Percentiles rank a stretch among this genome's conserved stretches.
These are phyloP conservation scores for Galeopterus variegatus DNA, from an alignment of 2,113 vertebrate genomes.

Conservation along the genomic window DNA sequence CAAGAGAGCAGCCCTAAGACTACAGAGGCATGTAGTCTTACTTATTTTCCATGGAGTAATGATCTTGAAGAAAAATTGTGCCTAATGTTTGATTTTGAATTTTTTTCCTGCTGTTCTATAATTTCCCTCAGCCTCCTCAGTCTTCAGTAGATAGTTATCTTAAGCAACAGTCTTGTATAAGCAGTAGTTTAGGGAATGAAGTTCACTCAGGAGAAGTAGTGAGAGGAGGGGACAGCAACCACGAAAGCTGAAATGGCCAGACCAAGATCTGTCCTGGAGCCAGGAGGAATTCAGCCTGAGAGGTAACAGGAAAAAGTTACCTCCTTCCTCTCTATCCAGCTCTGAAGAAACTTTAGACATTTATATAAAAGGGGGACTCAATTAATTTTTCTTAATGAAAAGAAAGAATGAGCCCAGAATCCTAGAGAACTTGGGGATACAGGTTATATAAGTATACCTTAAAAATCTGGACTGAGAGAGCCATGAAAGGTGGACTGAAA, in stretches of 20 bases:
- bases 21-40: background rate
- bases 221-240: background rate
- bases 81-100: background rate
- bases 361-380: background rate
- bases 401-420: conserved; percentile 30
- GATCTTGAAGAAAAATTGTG: background rate
- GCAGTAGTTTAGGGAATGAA: no score
- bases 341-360: background rate
- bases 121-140: background rate
- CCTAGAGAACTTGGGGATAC: background rate
- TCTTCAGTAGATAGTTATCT: background rate
- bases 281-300: background rate
- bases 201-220: background rate
- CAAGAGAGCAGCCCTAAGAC: background rate
- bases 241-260: background rate
- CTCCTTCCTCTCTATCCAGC: background rate
- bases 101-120: background rate
- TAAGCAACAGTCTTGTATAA: background rate
- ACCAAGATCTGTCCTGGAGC: background rate
- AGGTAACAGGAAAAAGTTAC: background rate
- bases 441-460: background rate
- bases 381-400: conserved; percentile 50
- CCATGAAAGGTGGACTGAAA: background rate
- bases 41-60: background rate
- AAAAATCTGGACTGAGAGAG: background rate